Conservation (phyloP, 2,113 vertebrate species). For the Zeus faber region DNA sequence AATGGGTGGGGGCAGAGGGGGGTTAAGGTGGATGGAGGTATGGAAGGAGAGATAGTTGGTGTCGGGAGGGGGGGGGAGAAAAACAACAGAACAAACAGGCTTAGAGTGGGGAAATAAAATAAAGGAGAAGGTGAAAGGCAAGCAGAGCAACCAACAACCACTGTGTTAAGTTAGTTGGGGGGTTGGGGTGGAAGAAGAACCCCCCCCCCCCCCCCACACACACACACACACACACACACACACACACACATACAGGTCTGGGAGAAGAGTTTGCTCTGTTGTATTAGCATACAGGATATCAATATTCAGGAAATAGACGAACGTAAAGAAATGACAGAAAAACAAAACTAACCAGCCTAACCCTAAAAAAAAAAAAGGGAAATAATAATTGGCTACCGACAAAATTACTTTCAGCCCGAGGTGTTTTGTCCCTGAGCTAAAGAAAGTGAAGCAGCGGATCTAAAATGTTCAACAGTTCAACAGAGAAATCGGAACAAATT, state of each 20-base stretch:
- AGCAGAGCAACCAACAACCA: background rate
- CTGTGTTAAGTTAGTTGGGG: background rate
- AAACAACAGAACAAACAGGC: slow-evolving; percentile 63
- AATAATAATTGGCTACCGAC: too few relatives aligned
- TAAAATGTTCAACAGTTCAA: too few relatives aligned
- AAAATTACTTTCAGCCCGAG: too few relatives aligned
- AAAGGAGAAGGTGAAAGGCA: slow-evolving; percentile 61
- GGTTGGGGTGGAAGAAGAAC: background rate
- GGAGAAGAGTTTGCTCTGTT: slow-evolving; percentile 8
- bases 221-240: background rate
- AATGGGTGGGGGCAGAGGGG: background rate
- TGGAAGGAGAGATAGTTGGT: background rate
- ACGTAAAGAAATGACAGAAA: too few relatives aligned
- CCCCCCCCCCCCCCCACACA: background rate
- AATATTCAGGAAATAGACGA: too few relatives aligned
- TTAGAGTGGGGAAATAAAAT: slow-evolving; percentile 63
- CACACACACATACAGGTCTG: background rate
- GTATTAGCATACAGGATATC: background rate
- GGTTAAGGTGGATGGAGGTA: slow-evolving; percentile 10
- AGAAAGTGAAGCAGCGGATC: too few relatives aligned
- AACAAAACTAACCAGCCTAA: too few relatives aligned
- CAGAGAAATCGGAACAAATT: too few relatives aligned
- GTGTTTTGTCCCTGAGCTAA: too few relatives aligned
- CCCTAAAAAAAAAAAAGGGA: background rate
- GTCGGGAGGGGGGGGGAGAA: slow-evolving; percentile 11